Evolutionary conservation across 2,797 vertebrate genomes (phyloP).

Genomic region (Oophaga sylvatica): DNA sequence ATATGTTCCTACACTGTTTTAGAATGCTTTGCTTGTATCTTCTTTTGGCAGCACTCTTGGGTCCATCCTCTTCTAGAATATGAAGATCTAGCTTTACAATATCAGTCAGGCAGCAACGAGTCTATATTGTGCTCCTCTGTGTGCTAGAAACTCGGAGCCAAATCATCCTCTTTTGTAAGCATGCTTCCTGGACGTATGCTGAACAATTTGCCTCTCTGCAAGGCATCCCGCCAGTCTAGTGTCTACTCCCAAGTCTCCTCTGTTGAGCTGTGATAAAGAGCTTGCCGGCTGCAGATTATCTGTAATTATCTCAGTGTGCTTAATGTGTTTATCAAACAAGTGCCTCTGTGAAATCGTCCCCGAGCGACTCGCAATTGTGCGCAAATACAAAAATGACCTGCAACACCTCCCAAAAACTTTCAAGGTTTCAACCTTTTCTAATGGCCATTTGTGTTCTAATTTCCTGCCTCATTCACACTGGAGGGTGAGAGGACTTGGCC

Average conservation of each 20-base stretch:
- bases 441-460: neutral
- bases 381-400: constrained; percentile 37
- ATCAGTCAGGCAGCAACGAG: constrained; percentile 47
- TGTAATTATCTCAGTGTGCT: constrained; percentile 61
- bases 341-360: constrained; percentile 48
- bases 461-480: neutral
- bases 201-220: constrained; percentile 60
- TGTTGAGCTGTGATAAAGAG: constrained; percentile 63
- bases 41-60: constrained; percentile 18
- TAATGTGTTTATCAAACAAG: constrained; percentile 62
- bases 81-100: constrained; percentile 31
- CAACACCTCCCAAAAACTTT: constrained; percentile 24
- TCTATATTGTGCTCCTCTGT: constrained; percentile 51
- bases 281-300: constrained; percentile 59
- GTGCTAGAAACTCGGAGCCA: constrained; percentile 52
- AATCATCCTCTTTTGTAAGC: constrained; percentile 58
- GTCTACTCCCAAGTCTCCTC: constrained; percentile 58
- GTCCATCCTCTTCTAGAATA: constrained; percentile 11
- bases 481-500: neutral
- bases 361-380: constrained; percentile 16
- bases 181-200: constrained; percentile 53
- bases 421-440: neutral
- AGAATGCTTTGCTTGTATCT: constrained; percentile 7
- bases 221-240: constrained; percentile 53
- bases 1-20: neutral